A percentile compares a stretch with the other conserved stretches of the same genome.
phyloP scores from a whole-genome alignment of 2,113 vertebrate species.

The Gymnarchus niloticus region DNA sequence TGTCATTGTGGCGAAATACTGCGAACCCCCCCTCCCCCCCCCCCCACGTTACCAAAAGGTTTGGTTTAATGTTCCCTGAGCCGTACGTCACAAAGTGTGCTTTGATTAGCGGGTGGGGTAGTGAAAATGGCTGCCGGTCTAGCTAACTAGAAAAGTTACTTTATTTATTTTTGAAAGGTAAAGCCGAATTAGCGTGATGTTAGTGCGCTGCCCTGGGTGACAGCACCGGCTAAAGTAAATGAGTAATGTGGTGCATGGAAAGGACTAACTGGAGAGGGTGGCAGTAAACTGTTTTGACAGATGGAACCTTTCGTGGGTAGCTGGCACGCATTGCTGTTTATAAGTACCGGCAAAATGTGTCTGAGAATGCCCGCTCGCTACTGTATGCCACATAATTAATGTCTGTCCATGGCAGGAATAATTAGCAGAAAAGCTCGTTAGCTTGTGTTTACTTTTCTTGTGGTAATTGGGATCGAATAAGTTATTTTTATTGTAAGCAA shows the following conservation, averaged over 20 bases:
- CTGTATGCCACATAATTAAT: background rate
- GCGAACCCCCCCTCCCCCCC: no score
- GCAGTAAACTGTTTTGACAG: slow-evolving; percentile 10
- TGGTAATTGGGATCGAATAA: background rate
- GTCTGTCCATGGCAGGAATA: background rate
- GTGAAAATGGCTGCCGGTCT: background rate
- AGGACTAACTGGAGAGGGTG: background rate
- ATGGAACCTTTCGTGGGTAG: slow-evolving; percentile 18
- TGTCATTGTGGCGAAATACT: no score
- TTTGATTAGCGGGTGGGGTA: background rate
- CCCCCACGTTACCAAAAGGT: no score
- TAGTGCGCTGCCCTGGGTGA: background rate
- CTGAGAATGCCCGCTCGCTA: background rate
- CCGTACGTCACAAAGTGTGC: no score
- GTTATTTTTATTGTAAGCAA: background rate
- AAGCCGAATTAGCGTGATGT: background rate
- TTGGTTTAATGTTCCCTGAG: background rate
- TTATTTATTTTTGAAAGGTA: background rate
- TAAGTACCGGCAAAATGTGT: slow-evolving; percentile 19
- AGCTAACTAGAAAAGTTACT: background rate
- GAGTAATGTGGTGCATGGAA: slow-evolving; percentile 3
- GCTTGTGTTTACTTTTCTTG: slow-evolving; percentile 6
- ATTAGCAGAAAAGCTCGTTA: slow-evolving; percentile 6
- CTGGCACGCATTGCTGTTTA: slow-evolving; percentile 17
- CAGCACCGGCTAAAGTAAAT: slow-evolving; percentile 11